A percentile compares a stretch with the other conserved stretches of the same genome.
Conservation (phyloP, 2,797 vertebrate genomes). For the Galago senegalensis region DNA sequence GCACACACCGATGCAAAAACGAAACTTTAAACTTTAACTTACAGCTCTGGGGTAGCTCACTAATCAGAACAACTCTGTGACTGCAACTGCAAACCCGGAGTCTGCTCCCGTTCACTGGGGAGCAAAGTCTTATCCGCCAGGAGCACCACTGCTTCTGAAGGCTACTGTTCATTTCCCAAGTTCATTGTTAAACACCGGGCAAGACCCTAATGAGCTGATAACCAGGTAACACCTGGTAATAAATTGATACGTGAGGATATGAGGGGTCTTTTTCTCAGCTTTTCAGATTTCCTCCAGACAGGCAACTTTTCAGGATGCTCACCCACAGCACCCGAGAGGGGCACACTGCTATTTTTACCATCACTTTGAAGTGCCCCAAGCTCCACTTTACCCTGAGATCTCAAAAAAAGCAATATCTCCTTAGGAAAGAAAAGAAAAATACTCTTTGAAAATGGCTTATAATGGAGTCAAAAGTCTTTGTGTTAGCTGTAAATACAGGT, state of each 20-base stretch:
- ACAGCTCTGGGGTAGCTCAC: background rate
- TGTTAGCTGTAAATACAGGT: background rate
- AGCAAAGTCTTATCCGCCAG: background rate
- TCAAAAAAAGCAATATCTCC: slow-evolving; percentile 8
- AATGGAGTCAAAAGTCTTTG: background rate
- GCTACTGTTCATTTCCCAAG: background rate
- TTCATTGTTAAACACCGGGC: background rate
- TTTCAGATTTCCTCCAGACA: background rate
- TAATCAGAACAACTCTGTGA: background rate
- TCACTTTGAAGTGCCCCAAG: too few species aligned
- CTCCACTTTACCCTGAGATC: background rate
- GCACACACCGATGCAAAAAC: background rate
- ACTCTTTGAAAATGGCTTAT: background rate
- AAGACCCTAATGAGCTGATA: background rate
- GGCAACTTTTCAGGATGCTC: background rate
- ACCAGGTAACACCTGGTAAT: too few species aligned
- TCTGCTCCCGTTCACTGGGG: background rate
- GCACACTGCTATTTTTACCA: background rate
- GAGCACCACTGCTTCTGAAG: background rate
- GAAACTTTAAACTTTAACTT: background rate
- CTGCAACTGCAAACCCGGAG: background rate
- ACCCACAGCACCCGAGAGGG: background rate
- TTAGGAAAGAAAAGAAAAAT: background rate
- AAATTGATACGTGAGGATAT: background rate
- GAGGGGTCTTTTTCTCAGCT: background rate